Conservation (phyloP, 2,888 invertebrate species). For the Archips crataeganus region DNA sequence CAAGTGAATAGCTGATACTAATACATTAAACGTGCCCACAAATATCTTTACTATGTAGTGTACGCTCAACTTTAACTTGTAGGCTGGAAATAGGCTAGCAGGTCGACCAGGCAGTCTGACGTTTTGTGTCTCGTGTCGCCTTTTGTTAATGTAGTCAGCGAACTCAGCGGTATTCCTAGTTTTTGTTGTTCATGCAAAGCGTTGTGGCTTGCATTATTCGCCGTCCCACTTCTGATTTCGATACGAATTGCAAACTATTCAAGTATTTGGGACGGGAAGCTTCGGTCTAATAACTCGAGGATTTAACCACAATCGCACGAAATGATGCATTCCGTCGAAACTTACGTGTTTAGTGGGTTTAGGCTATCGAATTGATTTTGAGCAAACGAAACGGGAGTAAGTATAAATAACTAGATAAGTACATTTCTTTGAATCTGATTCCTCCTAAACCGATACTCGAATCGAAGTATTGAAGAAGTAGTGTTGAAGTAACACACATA, state of each 20-base stretch:
- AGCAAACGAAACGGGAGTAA: not conserved
- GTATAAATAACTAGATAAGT: not conserved
- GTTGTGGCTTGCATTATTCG: constrained; percentile 9
- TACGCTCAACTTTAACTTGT: not conserved
- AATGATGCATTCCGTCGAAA: not conserved
- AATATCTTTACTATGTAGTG: constrained; percentile 5
- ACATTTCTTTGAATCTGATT: not conserved
- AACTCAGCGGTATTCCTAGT: constrained; percentile 29
- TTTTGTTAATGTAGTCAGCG: constrained; percentile 26
- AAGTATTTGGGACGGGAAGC: constrained; percentile 6
- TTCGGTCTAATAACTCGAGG: constrained; percentile 15
- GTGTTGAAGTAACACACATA: too few relatives aligned
- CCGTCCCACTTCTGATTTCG: constrained; percentile 17
- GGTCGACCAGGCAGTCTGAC: constrained; percentile 17
- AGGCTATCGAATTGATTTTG: not conserved
- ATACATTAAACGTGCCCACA: not conserved
- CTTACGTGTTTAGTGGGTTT: not conserved
- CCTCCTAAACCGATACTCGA: not conserved
- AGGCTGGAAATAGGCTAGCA: constrained; percentile 24
- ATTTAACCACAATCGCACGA: not conserved
- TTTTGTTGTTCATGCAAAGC: constrained; percentile 21
- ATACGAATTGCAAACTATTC: constrained; percentile 3
- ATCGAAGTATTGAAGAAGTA: too few relatives aligned
- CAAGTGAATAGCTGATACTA: not conserved
- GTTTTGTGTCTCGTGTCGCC: constrained; percentile 21